Percentiles rank a stretch among this genome's conserved stretches.
Evolutionary conservation across 1,140 invertebrate genomes (phyloP).

Genomic region (Pseudoatta argentina): DNA sequence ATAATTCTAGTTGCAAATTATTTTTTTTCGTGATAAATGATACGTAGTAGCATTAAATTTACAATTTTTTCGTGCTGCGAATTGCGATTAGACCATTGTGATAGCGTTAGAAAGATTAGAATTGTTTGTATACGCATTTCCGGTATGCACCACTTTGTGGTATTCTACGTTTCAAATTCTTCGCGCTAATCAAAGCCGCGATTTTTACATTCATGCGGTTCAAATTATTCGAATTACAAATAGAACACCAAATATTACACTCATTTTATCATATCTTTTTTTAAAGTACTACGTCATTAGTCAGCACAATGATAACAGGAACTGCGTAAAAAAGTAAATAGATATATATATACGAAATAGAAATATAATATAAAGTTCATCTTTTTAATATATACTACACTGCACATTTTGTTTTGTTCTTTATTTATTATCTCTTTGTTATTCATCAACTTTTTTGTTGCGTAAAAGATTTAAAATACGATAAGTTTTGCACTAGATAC

Average conservation of each 20-base stretch:
- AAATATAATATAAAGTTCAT: background rate
- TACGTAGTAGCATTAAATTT: too few relatives aligned
- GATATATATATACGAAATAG: background rate
- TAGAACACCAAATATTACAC: background rate
- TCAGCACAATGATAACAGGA: background rate
- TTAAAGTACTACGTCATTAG: background rate
- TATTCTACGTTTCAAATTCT: background rate
- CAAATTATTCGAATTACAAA: too few relatives aligned
- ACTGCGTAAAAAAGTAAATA: background rate
- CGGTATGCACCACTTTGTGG: background rate
- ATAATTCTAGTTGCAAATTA: too few relatives aligned
- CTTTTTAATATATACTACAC: background rate
- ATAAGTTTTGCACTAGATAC: background rate
- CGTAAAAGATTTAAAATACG: background rate
- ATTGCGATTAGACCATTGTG: too few relatives aligned
- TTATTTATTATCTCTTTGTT: background rate
- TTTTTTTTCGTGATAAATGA: too few relatives aligned
- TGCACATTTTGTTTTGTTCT: background rate
- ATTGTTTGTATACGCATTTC: background rate
- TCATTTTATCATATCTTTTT: background rate
- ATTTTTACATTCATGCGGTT: too few relatives aligned
- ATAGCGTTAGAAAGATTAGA: background rate
- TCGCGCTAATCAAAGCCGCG: too few relatives aligned
- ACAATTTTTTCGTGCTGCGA: too few relatives aligned
- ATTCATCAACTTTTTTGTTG: background rate